Base-by-base conservation (phyloP, 2,113 vertebrate species). In the Oncorhynchus tshawytscha region DNA sequence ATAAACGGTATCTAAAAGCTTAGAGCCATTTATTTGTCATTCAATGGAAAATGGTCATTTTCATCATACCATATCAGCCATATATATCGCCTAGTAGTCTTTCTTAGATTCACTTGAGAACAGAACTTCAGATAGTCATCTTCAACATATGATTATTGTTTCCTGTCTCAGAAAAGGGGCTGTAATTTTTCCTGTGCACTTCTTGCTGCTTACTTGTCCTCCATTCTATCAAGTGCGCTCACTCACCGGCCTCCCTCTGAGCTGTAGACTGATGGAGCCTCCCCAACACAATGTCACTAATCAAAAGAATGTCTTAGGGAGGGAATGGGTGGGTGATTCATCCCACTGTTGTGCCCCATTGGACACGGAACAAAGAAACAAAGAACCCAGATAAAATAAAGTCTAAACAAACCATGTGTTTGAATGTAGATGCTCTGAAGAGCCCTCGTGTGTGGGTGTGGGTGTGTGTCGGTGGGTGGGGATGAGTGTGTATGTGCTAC, bases 21-120 rank as follows among this genome's bases (percentile, higher is more conserved):
- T 73, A 71, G 48, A 69, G 84, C 77, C 79, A 77, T 87, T 84
- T n/a, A 20, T 68, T 68, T 68, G 27, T 68, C 29, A 68, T 20
- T 39, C 34, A 39, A 9, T 39, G 34, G 34, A 39, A 80, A 18
- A 84, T 81, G 24, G 80, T 20, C 1, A 70, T 49, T 45, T 45
- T 70, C 78, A 81, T 84, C 80, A 85, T 80, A 83, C 79, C 27
- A 27, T 39, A 39, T 39, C 34, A 39, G 7, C 49, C 49, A 3
- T 51, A 51, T 3, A 51, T 51, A 51, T 51, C 16, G 1, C 13
- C 49, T 51, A 51, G 49, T 9, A 39, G 34, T 39, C 11, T 51
- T 12, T 51, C 15, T 51, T 51, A 51, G 34, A 39, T 8, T 51
- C 15, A 51, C 49, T 4, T 16, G 49, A 51, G 49, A 12, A 39